Percentiles rank a stretch among this genome's conserved stretches.
phyloP scores from a whole-genome alignment of 2,113 vertebrate species.

The Corvus hawaiiensis region DNA sequence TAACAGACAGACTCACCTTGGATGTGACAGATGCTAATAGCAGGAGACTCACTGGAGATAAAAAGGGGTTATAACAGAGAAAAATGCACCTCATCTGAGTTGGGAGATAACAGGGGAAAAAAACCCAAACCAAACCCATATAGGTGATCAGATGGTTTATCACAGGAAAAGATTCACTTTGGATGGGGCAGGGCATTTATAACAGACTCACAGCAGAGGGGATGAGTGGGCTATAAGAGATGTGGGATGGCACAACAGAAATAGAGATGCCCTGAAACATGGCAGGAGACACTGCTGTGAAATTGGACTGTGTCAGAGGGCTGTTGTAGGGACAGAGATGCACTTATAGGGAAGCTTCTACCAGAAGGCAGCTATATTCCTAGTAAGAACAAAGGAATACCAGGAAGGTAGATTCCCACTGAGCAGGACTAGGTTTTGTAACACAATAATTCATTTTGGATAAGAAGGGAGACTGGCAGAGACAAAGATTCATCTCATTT shows the following conservation, averaged over 20 bases:
- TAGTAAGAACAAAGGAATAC: background rate
- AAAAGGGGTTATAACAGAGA: slow-evolving; percentile 22
- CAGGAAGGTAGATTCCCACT: background rate
- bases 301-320: background rate
- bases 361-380: background rate
- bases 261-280: background rate
- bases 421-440: background rate
- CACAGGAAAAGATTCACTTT: background rate
- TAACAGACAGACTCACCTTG: slow-evolving; percentile 47
- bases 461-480: background rate
- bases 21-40: slow-evolving; percentile 56
- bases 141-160: slow-evolving; percentile 3
- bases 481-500: background rate
- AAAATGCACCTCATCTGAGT: slow-evolving; percentile 17
- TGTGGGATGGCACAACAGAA: background rate
- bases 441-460: background rate
- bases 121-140: background rate
- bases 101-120: background rate
- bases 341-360: background rate
- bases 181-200: background rate
- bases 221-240: background rate
- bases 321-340: background rate
- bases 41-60: background rate
- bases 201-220: background rate
- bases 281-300: background rate